A percentile compares a stretch with the other conserved stretches of the same genome.
Evolutionary conservation across 2,113 vertebrate genomes (phyloP).

Genomic region (Solea senegalensis): DNA sequence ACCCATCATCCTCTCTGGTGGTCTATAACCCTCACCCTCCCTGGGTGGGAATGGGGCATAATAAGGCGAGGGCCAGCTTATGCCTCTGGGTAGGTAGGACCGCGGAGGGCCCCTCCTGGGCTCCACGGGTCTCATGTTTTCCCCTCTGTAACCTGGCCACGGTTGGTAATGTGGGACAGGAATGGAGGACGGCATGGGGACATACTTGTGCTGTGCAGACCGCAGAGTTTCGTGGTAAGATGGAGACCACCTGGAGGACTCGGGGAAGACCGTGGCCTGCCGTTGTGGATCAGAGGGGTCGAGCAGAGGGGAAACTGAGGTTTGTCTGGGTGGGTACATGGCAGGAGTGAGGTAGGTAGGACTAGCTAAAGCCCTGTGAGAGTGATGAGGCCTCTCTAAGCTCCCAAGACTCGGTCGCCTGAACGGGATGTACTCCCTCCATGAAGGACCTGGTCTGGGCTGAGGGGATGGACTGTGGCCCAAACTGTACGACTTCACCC

Average conservation of each 20-base stretch:
- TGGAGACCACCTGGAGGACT: slow-evolving; percentile 73
- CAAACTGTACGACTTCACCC: slow-evolving; percentile 77
- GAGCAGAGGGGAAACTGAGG: slow-evolving; percentile 55
- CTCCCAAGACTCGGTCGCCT: slow-evolving; percentile 68
- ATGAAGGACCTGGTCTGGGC: slow-evolving; percentile 67
- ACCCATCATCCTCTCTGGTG: slow-evolving; percentile 56
- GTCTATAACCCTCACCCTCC: slow-evolving; percentile 65
- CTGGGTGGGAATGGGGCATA: slow-evolving; percentile 60
- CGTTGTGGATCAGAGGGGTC: slow-evolving; percentile 73
- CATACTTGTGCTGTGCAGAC: slow-evolving; percentile 71
- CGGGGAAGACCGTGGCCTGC: slow-evolving; percentile 76
- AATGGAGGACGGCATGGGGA: slow-evolving; percentile 63
- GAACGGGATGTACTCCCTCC: slow-evolving; percentile 67
- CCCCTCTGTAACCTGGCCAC: slow-evolving; percentile 67
- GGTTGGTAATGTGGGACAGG: slow-evolving; percentile 56
- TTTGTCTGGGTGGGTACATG: slow-evolving; percentile 65
- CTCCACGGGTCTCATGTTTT: slow-evolving; percentile 60
- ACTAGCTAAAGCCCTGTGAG: slow-evolving; percentile 66
- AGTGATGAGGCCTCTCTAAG: slow-evolving; percentile 65
- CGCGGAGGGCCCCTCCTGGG: slow-evolving; percentile 67
- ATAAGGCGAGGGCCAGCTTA: slow-evolving; percentile 82
- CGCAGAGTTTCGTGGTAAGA: slow-evolving; percentile 73
- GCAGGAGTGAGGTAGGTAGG: slow-evolving; percentile 68
- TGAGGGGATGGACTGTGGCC: slow-evolving; percentile 62
- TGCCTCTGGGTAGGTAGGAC: slow-evolving; percentile 78